Conservation (phyloP, 2,113 vertebrate genomes). For the Channa maculata region DNA sequence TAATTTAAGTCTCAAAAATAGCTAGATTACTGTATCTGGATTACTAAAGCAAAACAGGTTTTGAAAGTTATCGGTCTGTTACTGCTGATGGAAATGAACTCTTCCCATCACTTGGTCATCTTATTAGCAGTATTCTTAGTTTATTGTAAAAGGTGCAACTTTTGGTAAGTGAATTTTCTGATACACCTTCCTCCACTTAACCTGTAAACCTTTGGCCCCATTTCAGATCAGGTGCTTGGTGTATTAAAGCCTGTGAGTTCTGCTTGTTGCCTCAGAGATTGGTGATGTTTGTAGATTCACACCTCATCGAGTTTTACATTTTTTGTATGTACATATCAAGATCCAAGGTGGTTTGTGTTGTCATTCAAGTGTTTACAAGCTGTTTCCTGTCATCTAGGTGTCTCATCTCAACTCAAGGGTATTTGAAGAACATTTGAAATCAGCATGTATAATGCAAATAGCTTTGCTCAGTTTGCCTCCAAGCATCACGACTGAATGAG, state of each 20-base stretch:
- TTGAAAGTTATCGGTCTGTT: not conserved
- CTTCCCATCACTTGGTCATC: not conserved
- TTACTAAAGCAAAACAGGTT: not conserved
- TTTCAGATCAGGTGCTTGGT: constrained; percentile 8
- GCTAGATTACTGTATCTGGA: not conserved
- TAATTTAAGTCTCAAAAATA: not conserved
- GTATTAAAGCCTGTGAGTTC: constrained; percentile 14
- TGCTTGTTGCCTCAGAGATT: not conserved
- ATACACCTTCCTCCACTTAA: not conserved
- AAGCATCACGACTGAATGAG: constrained; percentile 29
- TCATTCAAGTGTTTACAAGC: constrained; percentile 9
- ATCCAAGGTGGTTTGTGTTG: not conserved
- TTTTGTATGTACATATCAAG: not conserved
- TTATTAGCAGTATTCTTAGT: not conserved
- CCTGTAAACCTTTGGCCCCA: not conserved
- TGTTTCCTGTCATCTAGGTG: constrained; percentile 35
- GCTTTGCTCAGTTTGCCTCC: constrained; percentile 26
- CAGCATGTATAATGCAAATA: constrained; percentile 53
- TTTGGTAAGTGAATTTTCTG: not conserved
- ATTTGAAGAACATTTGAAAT: constrained; percentile 58
- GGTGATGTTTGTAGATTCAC: not conserved
- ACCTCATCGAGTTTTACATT: not conserved
- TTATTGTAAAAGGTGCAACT: not conserved
- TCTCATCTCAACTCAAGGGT: constrained; percentile 37
- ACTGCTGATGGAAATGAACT: not conserved